These are phyloP conservation scores for Contarinia nasturtii DNA, from an alignment of 1,140 invertebrate genomes.

Conservation along the genomic window DNA sequence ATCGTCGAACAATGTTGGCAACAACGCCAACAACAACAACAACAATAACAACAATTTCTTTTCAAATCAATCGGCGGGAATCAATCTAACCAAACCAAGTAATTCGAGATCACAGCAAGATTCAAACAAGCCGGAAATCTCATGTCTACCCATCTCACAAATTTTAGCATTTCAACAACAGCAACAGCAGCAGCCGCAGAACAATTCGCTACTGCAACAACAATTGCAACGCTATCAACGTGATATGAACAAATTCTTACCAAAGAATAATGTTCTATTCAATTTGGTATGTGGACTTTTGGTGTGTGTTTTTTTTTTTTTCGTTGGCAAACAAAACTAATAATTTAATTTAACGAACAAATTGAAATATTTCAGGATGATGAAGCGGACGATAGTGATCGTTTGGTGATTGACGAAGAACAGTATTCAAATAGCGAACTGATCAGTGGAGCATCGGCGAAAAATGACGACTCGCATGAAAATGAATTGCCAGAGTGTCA, in stretches of 20 bases:
- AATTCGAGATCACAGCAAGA: conserved; percentile 34
- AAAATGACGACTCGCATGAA: conserved; percentile 10
- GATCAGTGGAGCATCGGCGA: conserved; percentile 20
- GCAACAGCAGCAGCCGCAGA: not conserved
- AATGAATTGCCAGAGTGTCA: conserved; percentile 50
- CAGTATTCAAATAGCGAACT: conserved; percentile 25
- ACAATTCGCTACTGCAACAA: conserved; percentile 2
- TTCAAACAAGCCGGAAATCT: not conserved
- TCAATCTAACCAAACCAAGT: not conserved
- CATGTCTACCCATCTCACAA: not conserved
- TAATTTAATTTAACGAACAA: no score
- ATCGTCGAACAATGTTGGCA: conserved; percentile 15
- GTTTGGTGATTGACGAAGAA: conserved; percentile 43
- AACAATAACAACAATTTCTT: not conserved
- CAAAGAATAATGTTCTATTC: not conserved
- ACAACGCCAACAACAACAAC: not conserved
- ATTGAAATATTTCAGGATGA: no score
- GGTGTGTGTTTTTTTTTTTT: not conserved
- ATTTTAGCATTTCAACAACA: conserved; percentile 25
- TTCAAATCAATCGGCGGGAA: not conserved
- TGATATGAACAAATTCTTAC: not conserved
- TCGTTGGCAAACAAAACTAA: no score
- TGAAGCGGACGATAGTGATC: conserved; percentile 29
- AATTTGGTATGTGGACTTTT: not conserved
- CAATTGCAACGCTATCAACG: conserved; percentile 2